phyloP scores from a whole-genome alignment of 2,113 vertebrate species.

The Anser brachyrhynchus region DNA sequence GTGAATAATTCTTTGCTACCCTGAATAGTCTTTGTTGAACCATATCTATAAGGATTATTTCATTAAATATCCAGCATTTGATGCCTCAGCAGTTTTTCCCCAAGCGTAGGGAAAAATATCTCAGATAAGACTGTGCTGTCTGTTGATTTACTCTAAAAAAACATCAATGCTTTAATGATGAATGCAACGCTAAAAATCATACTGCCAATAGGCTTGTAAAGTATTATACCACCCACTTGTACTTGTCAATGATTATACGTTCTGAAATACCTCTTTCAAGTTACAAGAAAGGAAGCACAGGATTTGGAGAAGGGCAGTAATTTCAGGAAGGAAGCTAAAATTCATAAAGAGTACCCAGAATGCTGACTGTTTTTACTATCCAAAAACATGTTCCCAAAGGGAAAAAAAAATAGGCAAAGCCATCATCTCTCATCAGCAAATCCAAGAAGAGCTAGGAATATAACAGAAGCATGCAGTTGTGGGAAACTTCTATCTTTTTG shows the following conservation, averaged over 20 bases:
- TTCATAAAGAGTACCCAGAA: not conserved
- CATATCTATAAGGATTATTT: not conserved
- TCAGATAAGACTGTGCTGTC: not conserved
- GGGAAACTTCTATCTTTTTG: not conserved
- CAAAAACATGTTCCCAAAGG: not conserved
- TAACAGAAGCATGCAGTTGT: not conserved
- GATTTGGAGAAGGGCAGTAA: not conserved
- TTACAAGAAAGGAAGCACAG: not conserved
- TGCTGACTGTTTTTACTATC: not conserved
- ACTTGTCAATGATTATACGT: not conserved
- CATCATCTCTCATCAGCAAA: not conserved
- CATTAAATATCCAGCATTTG: not conserved
- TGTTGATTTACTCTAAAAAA: not conserved
- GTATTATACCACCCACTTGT: not conserved
- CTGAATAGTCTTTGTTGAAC: not conserved
- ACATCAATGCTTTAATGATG: not conserved
- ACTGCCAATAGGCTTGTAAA: not conserved
- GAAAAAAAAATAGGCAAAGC: not conserved
- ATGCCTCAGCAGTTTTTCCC: not conserved
- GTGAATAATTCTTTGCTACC: not conserved
- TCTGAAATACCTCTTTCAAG: not conserved
- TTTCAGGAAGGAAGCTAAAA: not conserved
- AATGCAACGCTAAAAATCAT: not conserved
- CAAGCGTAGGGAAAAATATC: not conserved
- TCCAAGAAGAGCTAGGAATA: not conserved